Percentiles rank a stretch among this genome's conserved stretches.
These are phyloP conservation scores for Notodonta ziczac DNA, from an alignment of 2,888 invertebrate genomes.

Conservation along the genomic window DNA sequence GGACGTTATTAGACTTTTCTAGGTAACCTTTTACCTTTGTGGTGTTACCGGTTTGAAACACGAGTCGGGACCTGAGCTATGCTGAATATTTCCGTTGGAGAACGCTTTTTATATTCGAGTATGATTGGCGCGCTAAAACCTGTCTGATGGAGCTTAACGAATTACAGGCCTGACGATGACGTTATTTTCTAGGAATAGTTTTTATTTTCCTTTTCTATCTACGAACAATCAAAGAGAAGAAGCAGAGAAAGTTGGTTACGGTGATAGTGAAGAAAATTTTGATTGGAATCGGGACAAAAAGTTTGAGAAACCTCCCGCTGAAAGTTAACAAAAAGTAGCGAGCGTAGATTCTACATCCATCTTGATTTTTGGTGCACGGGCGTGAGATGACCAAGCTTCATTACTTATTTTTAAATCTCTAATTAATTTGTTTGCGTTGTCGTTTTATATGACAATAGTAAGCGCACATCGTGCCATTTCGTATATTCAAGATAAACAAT, in stretches of 20 bases:
- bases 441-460: not conserved
- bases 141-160: constrained; percentile 61
- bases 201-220: not conserved
- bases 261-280: constrained; percentile 2
- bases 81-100: constrained; percentile 70
- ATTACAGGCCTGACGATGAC: constrained; percentile 48
- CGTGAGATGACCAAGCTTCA: not conserved
- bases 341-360: not conserved
- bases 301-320: not conserved
- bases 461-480: not conserved
- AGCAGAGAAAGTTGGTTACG: constrained; percentile 7
- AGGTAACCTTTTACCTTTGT: constrained; percentile 72
- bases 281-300: constrained; percentile 5
- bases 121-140: constrained; percentile 65
- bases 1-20: constrained; percentile 62
- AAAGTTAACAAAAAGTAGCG: not conserved
- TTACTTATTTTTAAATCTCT: too few relatives aligned
- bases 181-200: constrained; percentile 44
- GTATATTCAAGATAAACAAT: not conserved
- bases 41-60: constrained; percentile 68
- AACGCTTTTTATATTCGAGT: constrained; percentile 55
- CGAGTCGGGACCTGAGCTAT: constrained; percentile 55
- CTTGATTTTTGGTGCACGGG: not conserved
- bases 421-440: not conserved
- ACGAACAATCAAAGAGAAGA: constrained; percentile 3